Evolutionary conservation across 1,140 invertebrate genomes (phyloP).

Genomic region (Fragariocoptes setiger): DNA sequence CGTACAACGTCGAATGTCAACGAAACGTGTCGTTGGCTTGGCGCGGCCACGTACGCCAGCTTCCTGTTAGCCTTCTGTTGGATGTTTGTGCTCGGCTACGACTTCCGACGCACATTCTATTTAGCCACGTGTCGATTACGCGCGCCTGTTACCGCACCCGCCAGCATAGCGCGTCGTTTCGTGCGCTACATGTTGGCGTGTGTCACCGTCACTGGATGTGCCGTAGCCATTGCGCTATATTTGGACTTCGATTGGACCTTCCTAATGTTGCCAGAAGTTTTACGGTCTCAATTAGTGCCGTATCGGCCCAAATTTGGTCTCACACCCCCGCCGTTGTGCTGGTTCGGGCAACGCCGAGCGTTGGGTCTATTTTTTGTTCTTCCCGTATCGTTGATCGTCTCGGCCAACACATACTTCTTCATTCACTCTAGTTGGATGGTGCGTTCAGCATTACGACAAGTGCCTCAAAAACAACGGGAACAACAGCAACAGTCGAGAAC

Average conservation of each 20-base stretch:
- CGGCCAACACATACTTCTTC: constrained; percentile 22
- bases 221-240: constrained; percentile 19
- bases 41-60: constrained; percentile 20
- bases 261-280: too few species aligned
- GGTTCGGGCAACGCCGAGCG: constrained; percentile 22
- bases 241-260: too few species aligned
- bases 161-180: constrained; percentile 17
- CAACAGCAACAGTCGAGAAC: too few species aligned
- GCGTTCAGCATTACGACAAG: constrained; percentile 18
- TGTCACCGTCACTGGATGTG: constrained; percentile 18
- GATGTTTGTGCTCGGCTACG: constrained; percentile 27
- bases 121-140: constrained; percentile 21
- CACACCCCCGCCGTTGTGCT: too few species aligned
- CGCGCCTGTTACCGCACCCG: constrained; percentile 16
- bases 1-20: too few species aligned
- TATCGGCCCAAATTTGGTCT: too few species aligned
- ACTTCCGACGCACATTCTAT: constrained; percentile 23
- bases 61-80: constrained; percentile 26
- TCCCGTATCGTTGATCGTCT: constrained; percentile 20
- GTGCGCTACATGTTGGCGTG: constrained; percentile 21
- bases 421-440: constrained; percentile 22
- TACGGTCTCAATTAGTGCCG: too few species aligned
- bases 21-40: constrained; percentile 19
- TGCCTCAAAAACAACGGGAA: too few species aligned
- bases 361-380: constrained; percentile 23